A percentile compares a stretch with the other conserved stretches of the same genome.
Conservation (phyloP, 2,888 invertebrate genomes). For the Herminia tarsipennalis region DNA sequence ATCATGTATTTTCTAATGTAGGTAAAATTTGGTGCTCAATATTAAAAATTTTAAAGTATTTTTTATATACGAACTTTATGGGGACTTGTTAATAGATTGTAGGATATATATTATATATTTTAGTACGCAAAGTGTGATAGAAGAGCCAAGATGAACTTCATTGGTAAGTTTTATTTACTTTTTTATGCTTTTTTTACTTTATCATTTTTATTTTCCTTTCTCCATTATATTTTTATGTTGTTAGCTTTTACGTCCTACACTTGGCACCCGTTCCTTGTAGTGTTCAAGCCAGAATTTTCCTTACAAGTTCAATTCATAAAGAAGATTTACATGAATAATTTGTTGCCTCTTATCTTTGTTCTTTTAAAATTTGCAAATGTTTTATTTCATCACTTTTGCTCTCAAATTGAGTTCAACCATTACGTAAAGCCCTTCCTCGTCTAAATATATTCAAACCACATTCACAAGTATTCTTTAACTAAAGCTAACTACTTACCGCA, state of each 20-base stretch:
- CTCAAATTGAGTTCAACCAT: not conserved
- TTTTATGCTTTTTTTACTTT: conserved; percentile 5
- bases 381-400: not conserved
- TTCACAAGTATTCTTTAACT: conserved; percentile 7
- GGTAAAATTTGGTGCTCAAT: conserved; percentile 81
- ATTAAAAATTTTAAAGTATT: conserved; percentile 62
- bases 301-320: not conserved
- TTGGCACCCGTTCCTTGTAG: not conserved
- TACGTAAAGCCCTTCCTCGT: not conserved
- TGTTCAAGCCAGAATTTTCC: not conserved
- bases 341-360: not conserved
- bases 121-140: conserved; percentile 58
- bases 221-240: conserved; percentile 3
- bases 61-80: conserved; percentile 77
- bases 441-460: conserved; percentile 1
- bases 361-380: not conserved
- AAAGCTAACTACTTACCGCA: conserved; percentile 1
- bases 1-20: conserved; percentile 76
- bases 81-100: conserved; percentile 62
- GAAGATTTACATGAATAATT: not conserved
- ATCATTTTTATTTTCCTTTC: not conserved
- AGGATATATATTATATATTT: conserved; percentile 46
- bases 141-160: conserved; percentile 75
- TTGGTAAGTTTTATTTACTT: conserved; percentile 66
- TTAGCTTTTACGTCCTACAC: not conserved